A percentile compares a stretch with the other conserved stretches of the same genome.
These are phyloP conservation scores for Physeter macrocephalus DNA, from an alignment of 2,113 vertebrate species.

Conservation along the genomic window DNA sequence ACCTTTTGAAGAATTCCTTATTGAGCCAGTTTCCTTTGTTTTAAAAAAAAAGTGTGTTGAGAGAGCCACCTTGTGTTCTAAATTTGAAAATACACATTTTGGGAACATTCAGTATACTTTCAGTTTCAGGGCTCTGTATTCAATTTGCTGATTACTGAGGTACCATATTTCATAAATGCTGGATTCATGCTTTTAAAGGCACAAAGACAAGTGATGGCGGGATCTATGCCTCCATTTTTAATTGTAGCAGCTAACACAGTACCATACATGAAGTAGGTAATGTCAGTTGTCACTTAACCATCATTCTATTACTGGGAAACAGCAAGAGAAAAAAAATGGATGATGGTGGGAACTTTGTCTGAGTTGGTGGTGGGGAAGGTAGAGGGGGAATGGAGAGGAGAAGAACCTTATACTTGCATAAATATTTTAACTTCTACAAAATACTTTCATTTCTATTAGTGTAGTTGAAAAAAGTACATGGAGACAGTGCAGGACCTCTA, in stretches of 20 bases:
- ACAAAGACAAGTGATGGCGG: neutral
- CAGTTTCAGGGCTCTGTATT: neutral
- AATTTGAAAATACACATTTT: conserved; percentile 38
- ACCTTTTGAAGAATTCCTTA: neutral
- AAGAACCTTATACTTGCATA: neutral
- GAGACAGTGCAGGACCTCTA: neutral
- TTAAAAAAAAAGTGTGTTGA: neutral
- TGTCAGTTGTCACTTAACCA: neutral
- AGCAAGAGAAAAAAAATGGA: neutral
- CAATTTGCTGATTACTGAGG: neutral
- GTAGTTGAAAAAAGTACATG: neutral
- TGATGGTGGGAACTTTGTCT: neutral
- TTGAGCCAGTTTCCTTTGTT: neutral
- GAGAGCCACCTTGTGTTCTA: conserved; percentile 43
- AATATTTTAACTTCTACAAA: neutral
- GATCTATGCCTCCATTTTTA: neutral
- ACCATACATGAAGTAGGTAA: neutral
- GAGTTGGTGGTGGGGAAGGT: rapidly evolving
- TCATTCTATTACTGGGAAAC: neutral
- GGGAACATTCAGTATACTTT: neutral
- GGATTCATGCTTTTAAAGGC: neutral
- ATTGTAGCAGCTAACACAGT: neutral
- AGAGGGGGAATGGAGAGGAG: no score
- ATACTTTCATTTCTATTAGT: neutral
- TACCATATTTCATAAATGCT: neutral